Conservation (phyloP, 1,140 invertebrate species). For the Heliconius melpomene region DNA sequence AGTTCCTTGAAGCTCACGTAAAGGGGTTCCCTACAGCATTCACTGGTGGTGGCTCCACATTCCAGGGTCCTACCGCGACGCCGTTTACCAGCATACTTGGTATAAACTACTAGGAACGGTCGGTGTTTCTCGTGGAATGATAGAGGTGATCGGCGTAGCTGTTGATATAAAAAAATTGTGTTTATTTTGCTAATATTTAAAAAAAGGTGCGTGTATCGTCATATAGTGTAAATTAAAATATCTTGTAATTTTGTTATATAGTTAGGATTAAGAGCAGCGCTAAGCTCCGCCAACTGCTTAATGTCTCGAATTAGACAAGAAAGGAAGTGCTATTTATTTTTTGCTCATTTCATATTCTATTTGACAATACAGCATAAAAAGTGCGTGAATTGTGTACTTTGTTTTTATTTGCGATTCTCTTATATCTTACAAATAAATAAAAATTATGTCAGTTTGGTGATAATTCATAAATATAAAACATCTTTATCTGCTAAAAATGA, state of each 20-base stretch:
- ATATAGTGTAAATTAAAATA: no score
- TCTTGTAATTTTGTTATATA: no score
- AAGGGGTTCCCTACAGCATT: conserved; percentile 91
- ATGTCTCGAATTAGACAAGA: no score
- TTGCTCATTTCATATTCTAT: no score
- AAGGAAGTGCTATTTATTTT: no score
- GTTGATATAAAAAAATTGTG: conserved; percentile 36
- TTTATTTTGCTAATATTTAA: neutral
- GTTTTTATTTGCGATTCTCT: neutral
- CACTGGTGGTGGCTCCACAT: conserved; percentile 85
- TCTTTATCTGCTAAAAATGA: neutral
- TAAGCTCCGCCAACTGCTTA: no score
- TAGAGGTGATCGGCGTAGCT: conserved; percentile 82
- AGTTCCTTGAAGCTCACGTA: conserved; percentile 91
- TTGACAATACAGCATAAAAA: no score
- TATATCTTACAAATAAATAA: neutral
- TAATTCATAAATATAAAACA: neutral
- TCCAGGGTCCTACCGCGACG: conserved; percentile 85
- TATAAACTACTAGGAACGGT: conserved; percentile 88
- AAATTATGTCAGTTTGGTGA: conserved; percentile 3
- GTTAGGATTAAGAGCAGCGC: no score
- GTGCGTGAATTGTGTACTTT: neutral
- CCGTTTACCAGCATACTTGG: conserved; percentile 82
- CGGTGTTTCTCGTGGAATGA: conserved; percentile 84
- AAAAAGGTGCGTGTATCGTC: no score